Percentiles rank a stretch among this genome's conserved stretches.
Conservation (phyloP, 2,113 vertebrate species). For the Phalacrocorax pelagicus region DNA sequence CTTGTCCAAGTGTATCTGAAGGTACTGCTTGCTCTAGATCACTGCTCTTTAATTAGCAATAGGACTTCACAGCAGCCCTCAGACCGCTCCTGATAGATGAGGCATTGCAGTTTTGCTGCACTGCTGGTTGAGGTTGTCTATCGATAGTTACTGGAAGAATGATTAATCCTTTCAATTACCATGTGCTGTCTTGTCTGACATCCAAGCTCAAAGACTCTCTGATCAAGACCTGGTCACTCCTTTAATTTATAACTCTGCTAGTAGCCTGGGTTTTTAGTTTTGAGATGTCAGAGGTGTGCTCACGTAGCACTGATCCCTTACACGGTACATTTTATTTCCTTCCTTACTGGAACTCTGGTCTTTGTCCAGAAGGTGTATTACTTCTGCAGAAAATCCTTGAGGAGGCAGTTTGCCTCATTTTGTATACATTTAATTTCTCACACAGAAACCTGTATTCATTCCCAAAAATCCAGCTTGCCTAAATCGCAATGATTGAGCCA, state of each 20-base stretch:
- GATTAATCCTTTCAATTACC: slow-evolving; percentile 38
- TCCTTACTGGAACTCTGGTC: background rate
- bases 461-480: background rate
- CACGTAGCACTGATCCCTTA: background rate
- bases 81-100: background rate
- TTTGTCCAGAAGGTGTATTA: background rate
- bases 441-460: background rate
- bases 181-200: slow-evolving; percentile 25
- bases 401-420: slow-evolving; percentile 8
- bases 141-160: background rate
- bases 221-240: background rate
- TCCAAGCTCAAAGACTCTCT: background rate
- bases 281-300: background rate
- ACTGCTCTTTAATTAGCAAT: background rate
- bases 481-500: background rate
- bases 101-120: background rate
- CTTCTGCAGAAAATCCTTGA: background rate
- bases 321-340: background rate
- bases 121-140: slow-evolving; percentile 20
- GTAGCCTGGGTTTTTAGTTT: background rate
- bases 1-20: background rate
- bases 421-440: background rate
- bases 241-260: background rate
- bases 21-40: slow-evolving; percentile 8
- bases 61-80: background rate